phyloP scores from a whole-genome alignment of 1,140 invertebrate genomes.

The Plodia interpunctella region DNA sequence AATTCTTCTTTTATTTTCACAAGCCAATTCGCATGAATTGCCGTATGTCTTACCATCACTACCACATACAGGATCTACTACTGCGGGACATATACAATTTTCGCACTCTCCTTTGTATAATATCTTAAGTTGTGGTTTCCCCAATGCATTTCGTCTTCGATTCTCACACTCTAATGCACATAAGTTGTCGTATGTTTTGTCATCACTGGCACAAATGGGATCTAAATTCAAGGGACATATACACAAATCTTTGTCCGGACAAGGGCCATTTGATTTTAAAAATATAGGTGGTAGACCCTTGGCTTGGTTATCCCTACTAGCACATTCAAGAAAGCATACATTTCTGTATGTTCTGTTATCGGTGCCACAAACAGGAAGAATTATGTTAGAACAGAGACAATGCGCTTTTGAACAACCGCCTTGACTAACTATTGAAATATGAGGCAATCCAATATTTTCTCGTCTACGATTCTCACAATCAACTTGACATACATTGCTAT shows the following conservation, averaged over 20 bases:
- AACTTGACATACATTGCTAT: slow-evolving; percentile 47
- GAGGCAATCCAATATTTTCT: neutral
- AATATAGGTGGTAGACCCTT: neutral
- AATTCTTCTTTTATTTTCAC: slow-evolving; percentile 15
- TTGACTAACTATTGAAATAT: slow-evolving; percentile 6
- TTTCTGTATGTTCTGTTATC: slow-evolving; percentile 87
- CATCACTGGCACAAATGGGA: slow-evolving; percentile 30
- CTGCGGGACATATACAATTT: slow-evolving; percentile 16
- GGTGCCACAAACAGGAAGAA: slow-evolving; percentile 82
- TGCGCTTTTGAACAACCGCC: slow-evolving; percentile 7
- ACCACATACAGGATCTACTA: slow-evolving; percentile 21
- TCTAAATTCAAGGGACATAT: slow-evolving; percentile 18
- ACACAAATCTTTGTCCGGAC: neutral
- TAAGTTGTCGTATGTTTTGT: slow-evolving; percentile 25
- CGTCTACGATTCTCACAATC: slow-evolving; percentile 33
- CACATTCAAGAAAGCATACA: slow-evolving; percentile 56
- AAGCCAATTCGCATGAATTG: slow-evolving; percentile 15
- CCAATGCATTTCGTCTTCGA: slow-evolving; percentile 8
- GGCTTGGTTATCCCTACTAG: slow-evolving; percentile 15
- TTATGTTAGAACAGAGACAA: slow-evolving; percentile 20
- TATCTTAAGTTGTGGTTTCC: slow-evolving; percentile 8
- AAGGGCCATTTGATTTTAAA: neutral
- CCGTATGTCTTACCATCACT: slow-evolving; percentile 23
- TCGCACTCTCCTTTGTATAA: slow-evolving; percentile 14
- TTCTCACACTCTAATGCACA: slow-evolving; percentile 28